These are phyloP conservation scores for Monopterus albus DNA, from an alignment of 2,113 vertebrate species.

Conservation along the genomic window DNA sequence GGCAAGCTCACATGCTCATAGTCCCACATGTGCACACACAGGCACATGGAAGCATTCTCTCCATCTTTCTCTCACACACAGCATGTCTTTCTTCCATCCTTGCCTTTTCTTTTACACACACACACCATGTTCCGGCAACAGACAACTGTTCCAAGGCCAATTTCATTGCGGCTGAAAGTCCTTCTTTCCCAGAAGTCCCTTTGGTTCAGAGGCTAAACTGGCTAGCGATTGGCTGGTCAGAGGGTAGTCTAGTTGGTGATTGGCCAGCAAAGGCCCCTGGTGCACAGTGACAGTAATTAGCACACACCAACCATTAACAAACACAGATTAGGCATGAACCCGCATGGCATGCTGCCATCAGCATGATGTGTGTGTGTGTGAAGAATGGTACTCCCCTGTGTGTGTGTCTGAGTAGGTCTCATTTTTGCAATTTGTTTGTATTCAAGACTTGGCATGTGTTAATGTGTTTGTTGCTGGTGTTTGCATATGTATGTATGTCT, in stretches of 20 bases:
- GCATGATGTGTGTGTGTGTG: constrained; percentile 67
- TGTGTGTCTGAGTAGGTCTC: constrained; percentile 56
- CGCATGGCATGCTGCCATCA: constrained; percentile 91
- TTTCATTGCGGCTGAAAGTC: constrained; percentile 62
- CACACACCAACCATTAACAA: constrained; percentile 97
- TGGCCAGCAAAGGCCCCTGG: constrained; percentile 75
- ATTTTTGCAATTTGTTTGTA: constrained; percentile 49
- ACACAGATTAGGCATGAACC: constrained; percentile 87
- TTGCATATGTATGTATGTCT: constrained; percentile 13
- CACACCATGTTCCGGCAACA: constrained; percentile 53
- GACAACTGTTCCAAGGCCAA: constrained; percentile 72
- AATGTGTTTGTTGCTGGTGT: constrained; percentile 48
- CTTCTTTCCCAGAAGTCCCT: constrained; percentile 71
- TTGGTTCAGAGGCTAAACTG: constrained; percentile 72
- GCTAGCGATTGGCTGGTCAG: constrained; percentile 75
- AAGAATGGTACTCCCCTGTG: constrained; percentile 57
- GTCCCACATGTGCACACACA: constrained; percentile 62
- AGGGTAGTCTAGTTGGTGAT: constrained; percentile 76
- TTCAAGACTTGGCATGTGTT: constrained; percentile 62
- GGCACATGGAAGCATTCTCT: constrained; percentile 35
- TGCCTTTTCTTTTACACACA: constrained; percentile 17
- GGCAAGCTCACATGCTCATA: constrained; percentile 50
- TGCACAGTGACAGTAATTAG: constrained; percentile 93
- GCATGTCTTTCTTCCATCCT: constrained; percentile 53
- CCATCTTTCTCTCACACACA: constrained; percentile 6